These are phyloP conservation scores for Clarias magur DNA, from an alignment of 2,113 vertebrate species.

Conservation along the genomic window DNA sequence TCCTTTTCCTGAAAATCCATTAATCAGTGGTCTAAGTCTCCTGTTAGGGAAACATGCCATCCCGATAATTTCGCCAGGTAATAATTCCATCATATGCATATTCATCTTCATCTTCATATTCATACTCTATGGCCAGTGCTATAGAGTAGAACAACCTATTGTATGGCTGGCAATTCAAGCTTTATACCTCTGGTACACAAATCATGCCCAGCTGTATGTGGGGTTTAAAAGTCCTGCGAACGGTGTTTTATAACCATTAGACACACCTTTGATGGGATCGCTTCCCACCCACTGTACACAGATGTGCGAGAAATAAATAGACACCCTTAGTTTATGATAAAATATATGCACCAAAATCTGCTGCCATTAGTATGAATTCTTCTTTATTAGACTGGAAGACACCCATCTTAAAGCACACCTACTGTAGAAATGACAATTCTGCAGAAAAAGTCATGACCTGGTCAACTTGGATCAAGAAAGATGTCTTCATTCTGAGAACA, in stretches of 20 bases:
- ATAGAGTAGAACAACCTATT: neutral
- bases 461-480: too few relatives aligned
- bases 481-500: too few relatives aligned
- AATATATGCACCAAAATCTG: too few relatives aligned
- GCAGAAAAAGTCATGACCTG: too few relatives aligned
- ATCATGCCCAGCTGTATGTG: slow-evolving; percentile 6
- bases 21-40: neutral
- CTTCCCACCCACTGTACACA: neutral
- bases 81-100: neutral
- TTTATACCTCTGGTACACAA: neutral
- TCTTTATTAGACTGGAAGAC: too few relatives aligned
- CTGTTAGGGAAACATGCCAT: neutral
- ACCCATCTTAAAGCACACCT: too few relatives aligned
- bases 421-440: too few relatives aligned
- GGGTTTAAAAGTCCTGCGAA: slow-evolving; percentile 32
- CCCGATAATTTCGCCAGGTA: neutral
- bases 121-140: neutral
- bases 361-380: too few relatives aligned
- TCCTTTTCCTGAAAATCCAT: neutral
- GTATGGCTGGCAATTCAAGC: neutral
- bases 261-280: slow-evolving; percentile 48
- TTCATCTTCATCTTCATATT: neutral
- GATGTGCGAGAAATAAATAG: too few relatives aligned
- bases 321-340: too few relatives aligned
- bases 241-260: slow-evolving; percentile 56